Evolutionary conservation across 1,140 invertebrate species (phyloP).

Genomic region (Laupala kohalensis): DNA sequence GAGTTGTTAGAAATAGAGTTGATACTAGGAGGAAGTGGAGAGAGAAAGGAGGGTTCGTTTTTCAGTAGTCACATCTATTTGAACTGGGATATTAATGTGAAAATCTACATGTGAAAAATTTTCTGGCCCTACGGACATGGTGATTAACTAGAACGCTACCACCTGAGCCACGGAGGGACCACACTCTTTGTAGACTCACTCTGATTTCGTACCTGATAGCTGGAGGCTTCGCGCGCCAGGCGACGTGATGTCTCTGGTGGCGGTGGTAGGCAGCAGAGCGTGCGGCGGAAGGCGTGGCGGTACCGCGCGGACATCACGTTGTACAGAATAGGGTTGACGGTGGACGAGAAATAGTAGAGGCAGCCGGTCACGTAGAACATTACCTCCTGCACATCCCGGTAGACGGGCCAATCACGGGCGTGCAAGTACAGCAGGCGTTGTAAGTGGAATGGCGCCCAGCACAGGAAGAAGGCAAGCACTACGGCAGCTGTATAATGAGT

Average conservation of each 20-base stretch:
- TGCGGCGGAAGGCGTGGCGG: conserved; percentile 62
- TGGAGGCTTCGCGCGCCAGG: too few species aligned
- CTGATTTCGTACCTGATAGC: not conserved
- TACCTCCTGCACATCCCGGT: conserved; percentile 56
- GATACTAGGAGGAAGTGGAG: too few species aligned
- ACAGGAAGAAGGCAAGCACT: conserved; percentile 90
- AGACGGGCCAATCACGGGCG: conserved; percentile 41
- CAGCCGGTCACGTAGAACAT: conserved; percentile 70
- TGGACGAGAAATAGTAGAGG: conserved; percentile 77
- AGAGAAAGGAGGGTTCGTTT: too few species aligned
- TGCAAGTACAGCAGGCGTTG: conserved; percentile 71
- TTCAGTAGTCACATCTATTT: too few species aligned
- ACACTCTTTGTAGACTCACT: too few species aligned
- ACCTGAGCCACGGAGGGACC: too few species aligned
- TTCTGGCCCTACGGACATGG: too few species aligned
- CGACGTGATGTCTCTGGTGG: too few species aligned
- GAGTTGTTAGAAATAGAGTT: too few species aligned
- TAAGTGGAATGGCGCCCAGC: conserved; percentile 93
- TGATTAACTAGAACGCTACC: too few species aligned
- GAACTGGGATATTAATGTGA: too few species aligned
- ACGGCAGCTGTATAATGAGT: conserved; percentile 64
- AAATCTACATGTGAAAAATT: too few species aligned
- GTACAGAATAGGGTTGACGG: conserved; percentile 83
- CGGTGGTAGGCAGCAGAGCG: conserved; percentile 38
- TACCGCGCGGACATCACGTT: conserved; percentile 83